Evolutionary conservation across 2,888 invertebrate species (phyloP), one percentile per base, ranked within the genome.

Genomic region (Lasiommata megera): DNA sequence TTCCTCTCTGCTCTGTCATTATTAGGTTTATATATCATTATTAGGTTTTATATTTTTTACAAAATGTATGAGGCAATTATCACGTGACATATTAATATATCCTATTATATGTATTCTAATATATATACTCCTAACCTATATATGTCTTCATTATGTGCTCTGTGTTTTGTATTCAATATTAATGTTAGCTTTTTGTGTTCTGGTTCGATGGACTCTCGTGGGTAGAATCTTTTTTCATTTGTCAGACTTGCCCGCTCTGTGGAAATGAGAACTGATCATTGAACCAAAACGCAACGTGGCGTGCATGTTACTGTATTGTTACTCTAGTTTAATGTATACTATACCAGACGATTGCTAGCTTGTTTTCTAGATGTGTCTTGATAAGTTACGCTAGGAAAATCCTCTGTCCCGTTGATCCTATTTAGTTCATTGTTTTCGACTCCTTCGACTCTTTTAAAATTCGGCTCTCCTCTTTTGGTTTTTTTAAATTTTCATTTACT

Each of bases 1-100:
- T 89, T 91, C 91, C 90, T 90, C 88, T 91, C 86, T 89, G 92
- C 92, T 92, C 92, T 91, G 84, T 92, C 92, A 92, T 92, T 88
- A 87, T 79, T 88, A 89, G 88, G 88, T 88, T 81, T 72, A 72
- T 89, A 83, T 88, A 87, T 88, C 84, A 87, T 88, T 80, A 83
- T 75, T 83, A 84, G 87, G 86, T 83, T 84, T 82, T 84, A 81
- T 82, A 81, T 84, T 81, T 79, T 78, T 77, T 70, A 68, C 78
- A 81, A 68, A 83, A 84, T 89, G 85, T 89, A 89, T 88, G 88
- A 88, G 89, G 89, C 88, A 85, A 88, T 85, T 86, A 87, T 87
- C 82, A 88, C 89, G 89, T 88, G 88, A 88, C 77, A 83, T 87
- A 78, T 68, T 72, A 83, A 86, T 77, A 68, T 72, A 66, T 77